These are phyloP conservation scores for Phenacoccus solenopsis DNA, from an alignment of 1,140 invertebrate genomes.

Conservation along the genomic window DNA sequence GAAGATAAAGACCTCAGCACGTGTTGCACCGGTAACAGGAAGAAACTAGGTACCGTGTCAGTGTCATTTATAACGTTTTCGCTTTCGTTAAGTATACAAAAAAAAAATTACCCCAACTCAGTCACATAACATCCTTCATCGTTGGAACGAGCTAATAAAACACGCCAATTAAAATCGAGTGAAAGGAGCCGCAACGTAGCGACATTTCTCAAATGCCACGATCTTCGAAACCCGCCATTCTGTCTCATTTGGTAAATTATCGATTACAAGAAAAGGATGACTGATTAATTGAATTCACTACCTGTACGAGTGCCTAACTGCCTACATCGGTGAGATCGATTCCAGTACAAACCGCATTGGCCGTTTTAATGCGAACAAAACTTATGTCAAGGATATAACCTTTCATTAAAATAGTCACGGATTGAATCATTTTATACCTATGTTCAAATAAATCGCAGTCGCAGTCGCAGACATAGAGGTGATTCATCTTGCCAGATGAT, in stretches of 20 bases:
- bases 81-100: background rate
- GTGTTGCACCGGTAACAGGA: no score
- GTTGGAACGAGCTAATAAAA: background rate
- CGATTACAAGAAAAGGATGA: background rate
- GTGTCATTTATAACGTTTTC: no score
- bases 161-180: background rate
- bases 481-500: no score
- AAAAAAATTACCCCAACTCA: background rate
- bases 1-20: no score
- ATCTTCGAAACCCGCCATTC: no score
- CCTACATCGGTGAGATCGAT: background rate
- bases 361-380: no score
- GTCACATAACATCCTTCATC: background rate
- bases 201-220: background rate
- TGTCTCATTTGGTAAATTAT: background rate
- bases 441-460: no score
- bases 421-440: background rate
- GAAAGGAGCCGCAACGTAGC: background rate
- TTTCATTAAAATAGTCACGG: background rate
- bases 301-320: background rate
- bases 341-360: background rate
- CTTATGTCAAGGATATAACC: background rate
- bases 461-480: no score
- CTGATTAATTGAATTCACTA: background rate
- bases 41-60: no score